These are phyloP conservation scores for Pemphredon lugubris DNA, from an alignment of 2,888 invertebrate genomes.

Conservation along the genomic window DNA sequence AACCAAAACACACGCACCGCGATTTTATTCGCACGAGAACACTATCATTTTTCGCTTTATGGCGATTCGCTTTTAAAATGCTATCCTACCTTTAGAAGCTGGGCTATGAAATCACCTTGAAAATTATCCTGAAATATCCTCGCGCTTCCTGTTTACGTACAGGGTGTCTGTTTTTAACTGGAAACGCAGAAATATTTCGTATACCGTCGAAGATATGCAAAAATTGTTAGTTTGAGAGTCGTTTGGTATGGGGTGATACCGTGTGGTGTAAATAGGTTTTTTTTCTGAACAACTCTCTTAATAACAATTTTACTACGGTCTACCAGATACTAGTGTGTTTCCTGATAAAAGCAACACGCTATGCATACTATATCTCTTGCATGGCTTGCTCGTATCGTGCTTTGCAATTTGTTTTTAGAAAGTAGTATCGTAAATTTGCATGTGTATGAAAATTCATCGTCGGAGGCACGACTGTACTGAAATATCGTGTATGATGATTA, in stretches of 20 bases:
- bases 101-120: slow-evolving; percentile 26
- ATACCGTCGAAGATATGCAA: too few relatives aligned
- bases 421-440: not conserved
- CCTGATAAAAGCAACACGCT: too few relatives aligned
- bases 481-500: not conserved
- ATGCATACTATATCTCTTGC: too few relatives aligned
- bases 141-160: not conserved
- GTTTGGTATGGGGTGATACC: too few relatives aligned
- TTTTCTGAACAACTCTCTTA: too few relatives aligned
- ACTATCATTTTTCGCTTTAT: not conserved
- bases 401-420: not conserved
- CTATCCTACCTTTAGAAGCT: slow-evolving; percentile 36
- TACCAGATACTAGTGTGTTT: too few relatives aligned
- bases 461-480: too few relatives aligned
- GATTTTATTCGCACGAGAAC: not conserved
- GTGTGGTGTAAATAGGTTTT: too few relatives aligned
- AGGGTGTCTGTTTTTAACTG: too few relatives aligned
- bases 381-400: not conserved
- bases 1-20: not conserved
- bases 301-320: too few relatives aligned
- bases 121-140: not conserved
- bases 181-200: too few relatives aligned
- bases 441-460: not conserved
- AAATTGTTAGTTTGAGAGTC: too few relatives aligned
- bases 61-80: not conserved